Evolutionary conservation across 2,113 vertebrate species (phyloP).

Genomic region (Stercorarius parasiticus): DNA sequence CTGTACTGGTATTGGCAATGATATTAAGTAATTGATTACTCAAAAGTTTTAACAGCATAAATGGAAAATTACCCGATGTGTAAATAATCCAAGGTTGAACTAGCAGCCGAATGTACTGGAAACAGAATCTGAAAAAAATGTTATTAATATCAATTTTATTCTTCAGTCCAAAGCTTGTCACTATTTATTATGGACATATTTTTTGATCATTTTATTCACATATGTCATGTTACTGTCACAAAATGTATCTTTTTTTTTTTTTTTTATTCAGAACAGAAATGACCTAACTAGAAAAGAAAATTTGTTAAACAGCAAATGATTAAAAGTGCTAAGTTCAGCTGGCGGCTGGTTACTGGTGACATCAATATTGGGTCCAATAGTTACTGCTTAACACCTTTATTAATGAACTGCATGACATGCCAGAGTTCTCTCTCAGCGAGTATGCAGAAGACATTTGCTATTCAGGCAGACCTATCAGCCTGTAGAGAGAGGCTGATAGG

Average conservation of each 20-base stretch:
- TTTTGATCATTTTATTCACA: not conserved
- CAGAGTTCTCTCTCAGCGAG: not conserved
- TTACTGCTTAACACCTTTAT: not conserved
- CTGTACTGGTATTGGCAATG: not conserved
- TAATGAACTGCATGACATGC: not conserved
- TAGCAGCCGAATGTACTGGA: not conserved
- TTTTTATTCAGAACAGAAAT: not conserved
- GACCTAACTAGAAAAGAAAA: not conserved
- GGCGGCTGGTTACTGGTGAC: not conserved
- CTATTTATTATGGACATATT: not conserved
- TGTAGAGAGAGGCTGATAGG: not conserved
- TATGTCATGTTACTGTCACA: not conserved
- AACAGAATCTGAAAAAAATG: not conserved
- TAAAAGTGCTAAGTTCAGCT: not conserved
- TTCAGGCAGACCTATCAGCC: not conserved
- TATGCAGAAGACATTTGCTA: not conserved
- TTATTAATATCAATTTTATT: not conserved
- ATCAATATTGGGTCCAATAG: not conserved
- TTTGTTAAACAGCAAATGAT: not conserved
- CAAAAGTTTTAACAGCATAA: not conserved
- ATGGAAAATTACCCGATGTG: not conserved
- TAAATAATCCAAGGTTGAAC: not conserved
- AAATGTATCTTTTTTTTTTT: not conserved
- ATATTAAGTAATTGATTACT: not conserved
- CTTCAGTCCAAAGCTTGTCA: not conserved